Evolutionary conservation across 1,140 invertebrate species (phyloP), one percentile per base, ranked within the genome.

Genomic region (Drosophila triauraria): DNA sequence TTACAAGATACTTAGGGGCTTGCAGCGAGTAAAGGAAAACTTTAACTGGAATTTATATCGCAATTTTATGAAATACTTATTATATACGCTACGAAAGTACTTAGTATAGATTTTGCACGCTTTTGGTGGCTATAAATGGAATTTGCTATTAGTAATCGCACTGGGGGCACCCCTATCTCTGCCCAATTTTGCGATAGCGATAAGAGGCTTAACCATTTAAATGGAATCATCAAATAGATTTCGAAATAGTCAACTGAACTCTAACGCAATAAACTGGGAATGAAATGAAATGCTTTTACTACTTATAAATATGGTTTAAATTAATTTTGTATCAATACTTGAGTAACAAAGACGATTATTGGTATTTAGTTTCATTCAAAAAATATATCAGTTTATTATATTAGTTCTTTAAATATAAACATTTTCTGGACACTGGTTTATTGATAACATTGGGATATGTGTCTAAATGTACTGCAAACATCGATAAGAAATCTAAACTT

Each of bases 121-220:
- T 9, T 43, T 20, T 32, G 35, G 17, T 32, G 35, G 17, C 44
- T 17, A 12, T n/a, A 9, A 2, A 10, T 27, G 54, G 43, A 3
- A 25, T 40, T 40, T 23, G 68, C 72, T 50, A 56, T 56, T 54
- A 30, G 42, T 50, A 67, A 67, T 27, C 42, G 54, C 15, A 17
- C 5, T 0, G 35, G 10, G 25, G 35, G 25, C 27, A 15, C n/a
- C 7, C n/a, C 2, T 51, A 51, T 51, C 35, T 23, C 5, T 54
- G 54, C 47, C 15, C 4, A n/a, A 47, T 10, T 23, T 20, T 20
- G 27, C 23, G 72, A 51, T 58, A 65, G 35, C 38, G 56, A 77
- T 77, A 77, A 69, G 74, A 50, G 10, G 13, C n/a, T 47, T 53
- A 44, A 27, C 4, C 27, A 43, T 30, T 69, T 75, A 25, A 27